Base-by-base conservation (phyloP, 2,113 vertebrate genomes). In the Oriolus oriolus region DNA sequence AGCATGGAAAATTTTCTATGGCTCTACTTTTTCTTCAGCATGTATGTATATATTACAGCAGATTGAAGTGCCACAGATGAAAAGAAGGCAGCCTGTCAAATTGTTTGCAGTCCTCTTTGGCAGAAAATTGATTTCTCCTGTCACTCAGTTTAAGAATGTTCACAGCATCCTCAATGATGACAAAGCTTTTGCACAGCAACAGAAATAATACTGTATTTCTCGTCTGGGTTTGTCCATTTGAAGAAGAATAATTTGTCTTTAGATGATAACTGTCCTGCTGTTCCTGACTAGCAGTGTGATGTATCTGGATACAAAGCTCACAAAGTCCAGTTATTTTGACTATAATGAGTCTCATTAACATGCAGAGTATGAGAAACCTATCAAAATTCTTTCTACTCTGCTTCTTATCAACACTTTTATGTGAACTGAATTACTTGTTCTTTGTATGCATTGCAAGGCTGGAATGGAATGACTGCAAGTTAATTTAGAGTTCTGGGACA, bases 121-220 rank as follows among this genome's bases (percentile, higher is more conserved):
- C 68, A 80, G 84, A 82, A 94, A 94, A 91, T 90, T 88, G 39
- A 78, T 93, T 91, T 71, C 28, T 90, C 26, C 30, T 66, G 45
- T 94, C 87, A 70, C 47, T 91, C 77, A 74, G 10, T 95, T 89
- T 45, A 70, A 57, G 53, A 76, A 6, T 56, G 17, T 83, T 83
- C 71, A 18, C 56, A 66, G 73, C n/a, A 81, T 93, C 42, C 52
- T 81, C 52, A 37, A 1, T 57, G 60, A 69, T 74, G 50, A 33
- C 23, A 69, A 59, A 91, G 54, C 50, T 81, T 87, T 92, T 87
- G 30, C 8, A 3, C 44, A 84, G 68, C 68, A 84, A 22, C 50
- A 50, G 41, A 52, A 77, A 13, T 75, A 79, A 45, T 74, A 26
- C 4, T 70, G 39, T 57, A 30, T 70, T 41, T 88, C 33, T 81